Evolutionary conservation across 37 sponge, comb jelly and placozoan species (phyloP), one percentile per base, ranked within the genome.

Genomic region (Beroe forskalii): DNA sequence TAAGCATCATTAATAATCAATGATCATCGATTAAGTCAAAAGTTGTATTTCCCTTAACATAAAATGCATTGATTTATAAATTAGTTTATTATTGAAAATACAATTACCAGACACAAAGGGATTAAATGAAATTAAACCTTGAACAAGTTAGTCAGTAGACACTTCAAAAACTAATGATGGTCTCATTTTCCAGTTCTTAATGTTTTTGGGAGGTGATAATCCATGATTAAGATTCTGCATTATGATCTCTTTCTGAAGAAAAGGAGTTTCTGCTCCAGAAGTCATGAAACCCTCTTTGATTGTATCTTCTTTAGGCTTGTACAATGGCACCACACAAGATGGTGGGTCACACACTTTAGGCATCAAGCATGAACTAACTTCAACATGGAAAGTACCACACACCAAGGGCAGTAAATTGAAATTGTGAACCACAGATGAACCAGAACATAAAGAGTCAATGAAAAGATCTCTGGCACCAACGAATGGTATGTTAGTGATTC

Each of bases 181-280:
- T 43, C 86, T 8, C 86, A 80, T 80, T 42, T 41, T 80, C 86
- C 86, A 80, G 86, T 41, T 44, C 28, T 44, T 38, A 32, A 80
- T 43, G 86, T 44, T 33, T 25, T 80, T 80, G 17, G 86, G 86
- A n/a, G 86, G 86, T 6, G 86, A 37, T 25, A 80, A 25, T 14
- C 86, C 86, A 22, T 80, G 48, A 43, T 41, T 80, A 0, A 80
- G 86, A 31, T 44, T n/a, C 30, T 80, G 44, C 44, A 80, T 44
- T 1, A 80, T 41, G 24, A 80, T 80, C 20, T 80, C 35, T 25
- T 37, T 80, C 0, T 32, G 31, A 23, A 80, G 12, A 48, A 80
- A 38, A 20, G 86, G 86, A 41, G 38, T 43, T 24, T 44, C 55
- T 4, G 40, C 23, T 38, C 40, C 76, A 80, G 55, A 23, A 48